Conservation (phyloP, 2,797 vertebrate species). For the Glyptemys insculpta region DNA sequence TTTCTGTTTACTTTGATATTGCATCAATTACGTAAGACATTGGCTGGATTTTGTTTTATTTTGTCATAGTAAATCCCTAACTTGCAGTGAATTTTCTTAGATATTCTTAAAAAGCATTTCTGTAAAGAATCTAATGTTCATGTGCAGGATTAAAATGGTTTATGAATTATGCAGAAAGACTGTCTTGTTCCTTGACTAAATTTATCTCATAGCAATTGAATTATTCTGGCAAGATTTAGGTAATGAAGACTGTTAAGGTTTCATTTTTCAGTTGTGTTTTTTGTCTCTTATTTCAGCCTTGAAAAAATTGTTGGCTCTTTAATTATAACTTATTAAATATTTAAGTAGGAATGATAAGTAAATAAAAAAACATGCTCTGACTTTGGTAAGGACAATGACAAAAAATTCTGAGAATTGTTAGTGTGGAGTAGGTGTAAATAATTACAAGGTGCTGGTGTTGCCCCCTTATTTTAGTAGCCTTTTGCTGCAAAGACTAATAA, state of each 20-base stretch:
- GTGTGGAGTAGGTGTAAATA: neutral
- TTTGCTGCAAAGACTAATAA: neutral
- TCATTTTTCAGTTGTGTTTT: slow-evolving; percentile 24
- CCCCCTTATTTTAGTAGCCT: neutral
- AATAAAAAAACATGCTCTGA: neutral
- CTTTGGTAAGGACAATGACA: neutral
- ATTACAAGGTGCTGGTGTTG: neutral
- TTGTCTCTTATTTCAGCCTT: neutral
- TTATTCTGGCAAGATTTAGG: slow-evolving; percentile 58
- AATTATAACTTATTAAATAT: slow-evolving; percentile 34
- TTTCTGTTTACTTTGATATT: neutral
- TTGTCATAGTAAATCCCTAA: slow-evolving; percentile 52
- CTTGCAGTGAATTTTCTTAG: slow-evolving; percentile 55
- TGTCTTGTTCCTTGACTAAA: slow-evolving; percentile 65
- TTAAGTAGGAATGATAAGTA: neutral
- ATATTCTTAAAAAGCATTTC: slow-evolving; percentile 63
- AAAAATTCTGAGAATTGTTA: neutral
- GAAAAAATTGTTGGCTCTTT: slow-evolving; percentile 25
- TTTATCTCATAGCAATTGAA: slow-evolving; percentile 55
- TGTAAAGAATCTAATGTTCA: slow-evolving; percentile 51
- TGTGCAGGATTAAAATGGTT: slow-evolving; percentile 64
- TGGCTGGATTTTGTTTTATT: slow-evolving; percentile 37
- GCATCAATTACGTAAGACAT: neutral
- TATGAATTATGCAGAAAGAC: slow-evolving; percentile 69
- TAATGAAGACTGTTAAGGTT: slow-evolving; percentile 53